Percentiles rank a stretch among this genome's conserved stretches.
Conservation (phyloP, 2,888 invertebrate species). For the Coremacera marginata region DNA sequence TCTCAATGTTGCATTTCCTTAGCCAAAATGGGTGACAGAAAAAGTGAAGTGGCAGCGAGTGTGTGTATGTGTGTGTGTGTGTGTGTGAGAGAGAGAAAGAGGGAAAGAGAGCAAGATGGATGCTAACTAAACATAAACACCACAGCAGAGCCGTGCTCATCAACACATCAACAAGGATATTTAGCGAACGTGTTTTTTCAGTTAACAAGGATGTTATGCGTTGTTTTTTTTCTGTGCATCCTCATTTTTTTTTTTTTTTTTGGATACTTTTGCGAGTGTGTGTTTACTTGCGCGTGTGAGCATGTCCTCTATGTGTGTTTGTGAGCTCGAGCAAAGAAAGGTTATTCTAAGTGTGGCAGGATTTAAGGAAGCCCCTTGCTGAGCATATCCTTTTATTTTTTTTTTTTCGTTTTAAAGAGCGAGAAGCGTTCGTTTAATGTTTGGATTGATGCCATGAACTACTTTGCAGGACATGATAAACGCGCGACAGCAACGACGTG, state of each 20-base stretch:
- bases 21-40: conserved; percentile 40
- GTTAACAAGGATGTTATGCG: conserved; percentile 64
- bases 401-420: conserved; percentile 10
- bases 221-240: too few species aligned
- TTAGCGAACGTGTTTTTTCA: conserved; percentile 65
- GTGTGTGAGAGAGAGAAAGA: not conserved
- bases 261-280: not conserved
- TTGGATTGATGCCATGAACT: conserved; percentile 63
- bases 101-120: not conserved
- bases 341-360: conserved; percentile 40
- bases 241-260: conserved; percentile 56
- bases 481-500: conserved; percentile 32
- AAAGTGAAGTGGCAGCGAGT: not conserved
- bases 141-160: conserved; percentile 38
- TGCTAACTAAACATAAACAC: conserved; percentile 35
- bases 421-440: conserved; percentile 54
- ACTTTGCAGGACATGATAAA: conserved; percentile 50
- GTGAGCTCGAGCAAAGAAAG: conserved; percentile 2
- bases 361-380: conserved; percentile 16
- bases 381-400: conserved; percentile 2
- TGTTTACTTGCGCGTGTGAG: conserved; percentile 3
- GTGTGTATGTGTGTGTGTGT: too few species aligned
- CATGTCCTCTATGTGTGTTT: not conserved
- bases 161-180: conserved; percentile 52
- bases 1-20: conserved; percentile 6